A percentile compares a stretch with the other conserved stretches of the same genome.
Conservation (phyloP, 2,888 invertebrate species). For the Buathra laborator region DNA sequence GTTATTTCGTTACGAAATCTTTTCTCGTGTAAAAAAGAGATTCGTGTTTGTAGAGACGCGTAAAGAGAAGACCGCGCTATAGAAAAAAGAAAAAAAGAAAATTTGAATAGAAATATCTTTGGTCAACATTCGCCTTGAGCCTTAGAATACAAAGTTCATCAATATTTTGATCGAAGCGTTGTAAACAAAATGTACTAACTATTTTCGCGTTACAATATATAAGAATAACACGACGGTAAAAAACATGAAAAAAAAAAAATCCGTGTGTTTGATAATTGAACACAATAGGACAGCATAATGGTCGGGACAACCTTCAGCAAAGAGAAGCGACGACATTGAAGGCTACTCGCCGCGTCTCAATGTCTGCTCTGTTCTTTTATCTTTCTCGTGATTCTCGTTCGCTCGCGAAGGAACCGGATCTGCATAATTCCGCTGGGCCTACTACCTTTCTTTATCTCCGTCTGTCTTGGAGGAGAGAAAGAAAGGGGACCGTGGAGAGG, state of each 20-base stretch:
- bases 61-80: no score
- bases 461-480: slow-evolving; percentile 17
- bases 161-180: no score
- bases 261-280: background rate
- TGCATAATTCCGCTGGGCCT: slow-evolving; percentile 43
- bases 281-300: background rate
- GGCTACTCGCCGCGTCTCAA: slow-evolving; percentile 15
- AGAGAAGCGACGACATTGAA: slow-evolving; percentile 1
- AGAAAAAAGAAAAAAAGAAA: no score
- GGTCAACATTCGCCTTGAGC: no score
- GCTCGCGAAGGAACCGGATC: slow-evolving; percentile 44
- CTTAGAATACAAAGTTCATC: no score
- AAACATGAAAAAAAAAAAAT: background rate
- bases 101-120: no score
- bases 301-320: background rate
- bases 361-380: slow-evolving; percentile 20
- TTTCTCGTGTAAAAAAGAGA: background rate
- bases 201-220: no score
- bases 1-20: background rate
- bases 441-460: slow-evolving; percentile 23
- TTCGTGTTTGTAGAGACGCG: no score
- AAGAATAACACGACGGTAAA: background rate
- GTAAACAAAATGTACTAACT: no score
- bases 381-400: background rate
- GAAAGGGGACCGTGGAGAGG: background rate